phyloP scores from a whole-genome alignment of 35 echinoderm and acorn worm species.

The Apostichopus californicus region DNA sequence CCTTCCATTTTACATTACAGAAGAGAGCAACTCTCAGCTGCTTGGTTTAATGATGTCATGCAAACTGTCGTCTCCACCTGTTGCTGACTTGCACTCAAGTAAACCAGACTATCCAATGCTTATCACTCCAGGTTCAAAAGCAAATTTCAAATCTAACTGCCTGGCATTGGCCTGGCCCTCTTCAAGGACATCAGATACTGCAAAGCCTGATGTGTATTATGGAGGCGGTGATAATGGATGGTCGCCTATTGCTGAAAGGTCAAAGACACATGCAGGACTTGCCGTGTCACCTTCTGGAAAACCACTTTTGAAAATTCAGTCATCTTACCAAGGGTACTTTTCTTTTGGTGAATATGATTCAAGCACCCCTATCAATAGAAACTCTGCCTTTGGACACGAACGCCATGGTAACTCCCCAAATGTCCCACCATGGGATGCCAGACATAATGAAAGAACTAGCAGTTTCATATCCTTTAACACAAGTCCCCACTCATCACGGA shows the following conservation, averaged over 20 bases:
- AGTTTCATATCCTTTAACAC: slow-evolving; percentile 13
- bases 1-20: no score
- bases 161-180: not conserved
- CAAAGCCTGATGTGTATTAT: not conserved
- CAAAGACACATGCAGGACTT: not conserved
- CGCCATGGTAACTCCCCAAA: not conserved
- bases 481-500: not conserved
- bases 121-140: slow-evolving; percentile 32
- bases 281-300: slow-evolving; percentile 14
- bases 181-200: not conserved
- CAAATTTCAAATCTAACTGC: not conserved
- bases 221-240: not conserved
- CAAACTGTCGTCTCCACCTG: slow-evolving; percentile 2
- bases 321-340: slow-evolving; percentile 14
- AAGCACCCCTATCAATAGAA: not conserved
- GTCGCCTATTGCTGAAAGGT: slow-evolving; percentile 1
- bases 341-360: not conserved
- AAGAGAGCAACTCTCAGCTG: no score
- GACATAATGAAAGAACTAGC: not conserved
- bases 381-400: not conserved
- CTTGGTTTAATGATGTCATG: not conserved
- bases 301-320: not conserved
- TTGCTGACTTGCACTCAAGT: not conserved
- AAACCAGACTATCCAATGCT: slow-evolving; percentile 4
- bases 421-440: not conserved